Evolutionary conservation across 2,888 invertebrate species (phyloP), one percentile per base, ranked within the genome.

Genomic region (Tiliacea citrago): DNA sequence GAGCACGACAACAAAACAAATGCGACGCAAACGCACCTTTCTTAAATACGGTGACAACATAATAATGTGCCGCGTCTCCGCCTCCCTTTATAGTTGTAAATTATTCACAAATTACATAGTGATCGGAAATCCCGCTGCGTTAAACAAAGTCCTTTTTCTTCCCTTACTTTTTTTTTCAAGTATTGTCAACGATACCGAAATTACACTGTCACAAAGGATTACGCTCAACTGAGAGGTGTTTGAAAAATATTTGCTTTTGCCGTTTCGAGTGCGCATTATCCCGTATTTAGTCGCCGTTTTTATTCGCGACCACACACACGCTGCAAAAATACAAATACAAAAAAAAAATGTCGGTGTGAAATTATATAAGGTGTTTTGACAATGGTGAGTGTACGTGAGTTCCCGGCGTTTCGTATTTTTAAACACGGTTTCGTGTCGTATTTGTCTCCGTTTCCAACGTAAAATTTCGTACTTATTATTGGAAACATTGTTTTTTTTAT

Each of bases 361-460:
- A 95, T 95, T 95, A 95, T 95, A 94, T 94, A 94, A 94, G 94
- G 92, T 96, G 95, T 96, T 96, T 94, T 96, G 96, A 96, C 96
- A 96, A 96, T 95, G 93, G 92, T 87, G 82, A 84, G 91, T 78
- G 93, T 92, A 96, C 96, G 96, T 96, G 96, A 92, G 95, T 91
- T 88, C 87, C 87, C 89, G 90, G 90, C 84, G 94, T 92, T 95
- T 91, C 92, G 93, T 93, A 92, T 94, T 94, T 82, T 96, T 95
- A 95, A 94, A 90, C 94, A 94, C 93, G 95, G 93, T 92, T 92
- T 88, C 88, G 88, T 53, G 86, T 88, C 82, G 88, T 92, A 85
- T 93, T 92, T 94, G 90, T 94, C 92, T 92, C 92, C 87, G 87
- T 88, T 90, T 85, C 77, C 82, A 81, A 78, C 65, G 55, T 42